Conservation (phyloP, 2,113 vertebrate species). For the Bagarius yarrelli region DNA sequence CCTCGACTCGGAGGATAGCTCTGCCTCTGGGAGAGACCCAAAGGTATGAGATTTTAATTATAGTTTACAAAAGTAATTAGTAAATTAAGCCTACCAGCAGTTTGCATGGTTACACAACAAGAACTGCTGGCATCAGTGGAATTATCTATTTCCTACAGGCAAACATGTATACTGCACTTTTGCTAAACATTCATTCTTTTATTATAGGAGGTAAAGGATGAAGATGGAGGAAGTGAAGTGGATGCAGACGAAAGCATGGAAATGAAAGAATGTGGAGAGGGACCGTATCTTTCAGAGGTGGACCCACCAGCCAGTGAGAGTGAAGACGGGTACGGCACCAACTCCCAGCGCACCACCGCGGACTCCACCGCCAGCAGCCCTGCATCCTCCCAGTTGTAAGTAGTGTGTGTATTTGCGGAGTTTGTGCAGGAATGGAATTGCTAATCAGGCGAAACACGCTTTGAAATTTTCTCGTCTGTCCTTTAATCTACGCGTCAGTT, state of each 20-base stretch:
- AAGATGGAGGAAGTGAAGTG: slow-evolving; percentile 89
- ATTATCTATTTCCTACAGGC: background rate
- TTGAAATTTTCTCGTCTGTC: background rate
- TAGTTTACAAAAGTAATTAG: background rate
- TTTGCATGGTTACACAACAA: background rate
- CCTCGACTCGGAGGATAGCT: slow-evolving; percentile 86
- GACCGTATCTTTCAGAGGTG: slow-evolving; percentile 93
- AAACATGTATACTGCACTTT: background rate
- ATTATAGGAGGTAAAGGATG: slow-evolving; percentile 88
- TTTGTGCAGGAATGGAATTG: background rate
- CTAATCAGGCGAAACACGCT: background rate
- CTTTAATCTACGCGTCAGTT: slow-evolving; percentile 68
- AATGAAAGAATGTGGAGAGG: slow-evolving; percentile 88
- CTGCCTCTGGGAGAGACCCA: slow-evolving; percentile 84
- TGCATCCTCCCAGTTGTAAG: slow-evolving; percentile 97
- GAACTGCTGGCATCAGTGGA: background rate
- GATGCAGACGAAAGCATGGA: slow-evolving; percentile 88
- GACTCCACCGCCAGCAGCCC: slow-evolving; percentile 98
- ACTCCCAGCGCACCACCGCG: slow-evolving; percentile 87
- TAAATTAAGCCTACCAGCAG: background rate
- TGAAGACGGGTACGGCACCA: slow-evolving; percentile 94
- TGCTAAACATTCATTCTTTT: background rate
- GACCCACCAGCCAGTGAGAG: slow-evolving; percentile 95
- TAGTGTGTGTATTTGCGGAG: slow-evolving; percentile 29
- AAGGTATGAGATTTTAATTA: slow-evolving; percentile 73